Evolutionary conservation across 2,797 vertebrate species (phyloP).

Genomic region (Labeo calbasu): DNA sequence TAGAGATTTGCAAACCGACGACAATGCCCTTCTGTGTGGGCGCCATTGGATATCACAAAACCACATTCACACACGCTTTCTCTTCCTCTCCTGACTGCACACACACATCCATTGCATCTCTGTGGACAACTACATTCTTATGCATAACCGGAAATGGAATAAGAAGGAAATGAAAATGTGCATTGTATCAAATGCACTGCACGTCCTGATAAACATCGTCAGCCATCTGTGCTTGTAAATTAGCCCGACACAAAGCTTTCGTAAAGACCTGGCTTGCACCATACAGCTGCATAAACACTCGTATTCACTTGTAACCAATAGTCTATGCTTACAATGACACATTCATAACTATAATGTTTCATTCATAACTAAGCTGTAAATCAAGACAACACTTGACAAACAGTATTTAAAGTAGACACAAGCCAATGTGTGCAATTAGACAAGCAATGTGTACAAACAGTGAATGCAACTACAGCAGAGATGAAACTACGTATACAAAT

Average conservation of each 20-base stretch:
- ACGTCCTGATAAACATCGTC: conserved; percentile 9
- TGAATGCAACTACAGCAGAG: neutral
- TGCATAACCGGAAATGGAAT: conserved; percentile 10
- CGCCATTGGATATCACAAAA: conserved; percentile 9
- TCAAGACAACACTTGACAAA: conserved; percentile 12
- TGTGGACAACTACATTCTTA: conserved; percentile 6
- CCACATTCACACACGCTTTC: conserved; percentile 27
- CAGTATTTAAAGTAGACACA: neutral
- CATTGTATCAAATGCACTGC: conserved; percentile 10
- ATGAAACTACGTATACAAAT: neutral
- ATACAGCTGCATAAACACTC: conserved; percentile 22
- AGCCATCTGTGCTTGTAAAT: conserved; percentile 33
- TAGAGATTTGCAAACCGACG: conserved; percentile 27
- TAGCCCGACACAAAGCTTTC: conserved; percentile 38
- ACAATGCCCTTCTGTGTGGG: conserved; percentile 38
- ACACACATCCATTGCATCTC: conserved; percentile 5
- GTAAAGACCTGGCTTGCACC: conserved; percentile 12
- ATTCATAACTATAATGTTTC: conserved; percentile 33
- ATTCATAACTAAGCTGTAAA: conserved; percentile 16
- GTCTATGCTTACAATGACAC: conserved; percentile 39
- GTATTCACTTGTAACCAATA: neutral
- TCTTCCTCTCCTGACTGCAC: neutral
- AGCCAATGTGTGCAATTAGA: neutral
- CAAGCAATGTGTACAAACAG: conserved; percentile 16
- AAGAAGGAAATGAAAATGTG: conserved; percentile 27